Evolutionary conservation across 2,797 vertebrate genomes (phyloP), one percentile per base, ranked within the genome.

Genomic region (Alca torda): DNA sequence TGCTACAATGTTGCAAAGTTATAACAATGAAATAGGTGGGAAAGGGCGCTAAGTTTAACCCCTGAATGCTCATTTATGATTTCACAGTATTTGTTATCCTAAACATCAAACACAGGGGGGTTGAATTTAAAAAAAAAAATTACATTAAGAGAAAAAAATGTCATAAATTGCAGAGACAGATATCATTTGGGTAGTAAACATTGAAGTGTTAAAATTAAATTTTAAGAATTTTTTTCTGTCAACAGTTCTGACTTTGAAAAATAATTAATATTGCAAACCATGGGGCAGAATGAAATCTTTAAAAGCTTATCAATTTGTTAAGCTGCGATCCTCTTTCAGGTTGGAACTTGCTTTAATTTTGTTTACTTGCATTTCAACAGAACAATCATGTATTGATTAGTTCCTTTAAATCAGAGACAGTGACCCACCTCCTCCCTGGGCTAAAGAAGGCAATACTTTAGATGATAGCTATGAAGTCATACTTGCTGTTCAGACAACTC

Each of bases 381-480:
- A 72, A 33, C 78, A 50, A 45, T n/a, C 39, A 6, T 1, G 7
- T 45, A 83, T 72, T 46, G 72, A 77, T 70, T 28, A 21, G 39
- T 43, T 67, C 46, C 35, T 13, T 54, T 6, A 26, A 37, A 23
- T 9, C 23, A 18, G 43, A 72, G 26, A 9, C 50, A 50, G n/a
- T 7, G 50, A 26, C 54, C 41, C 5, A 1, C 30, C 43, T 35
- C 45, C 56, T 26, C 13, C 50, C 10, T 12, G 16, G 45, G 10
- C 39, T 13, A 4, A 43, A 15, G 17, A 4, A 5, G 33, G 45
- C 4, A 0, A 3, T 18, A 7, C 3, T 39, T 41, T 7, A 31
- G 39, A 2, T 11, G 39, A 2, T 11, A 13, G 30, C 18, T 39
- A 3, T 0, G 0, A 35, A 56, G 23, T 30, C 35, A 13, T 0